These are phyloP conservation scores for Dicrurus megarhynchus DNA, from an alignment of 2,113 vertebrate genomes.

Conservation along the genomic window DNA sequence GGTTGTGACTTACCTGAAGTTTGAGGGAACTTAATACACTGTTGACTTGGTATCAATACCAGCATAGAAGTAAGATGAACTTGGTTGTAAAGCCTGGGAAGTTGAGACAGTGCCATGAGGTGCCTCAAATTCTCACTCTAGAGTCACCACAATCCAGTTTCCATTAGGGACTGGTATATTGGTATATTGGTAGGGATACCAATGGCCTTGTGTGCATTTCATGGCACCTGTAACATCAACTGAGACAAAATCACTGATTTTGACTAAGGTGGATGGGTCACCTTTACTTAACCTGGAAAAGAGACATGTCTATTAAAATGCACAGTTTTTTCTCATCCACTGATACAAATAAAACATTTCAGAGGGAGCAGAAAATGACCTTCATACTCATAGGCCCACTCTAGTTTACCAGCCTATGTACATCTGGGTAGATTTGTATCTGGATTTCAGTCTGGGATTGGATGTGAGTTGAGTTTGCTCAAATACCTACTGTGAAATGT, in stretches of 20 bases:
- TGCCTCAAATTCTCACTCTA: not conserved
- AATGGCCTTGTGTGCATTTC: not conserved
- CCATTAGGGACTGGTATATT: not conserved
- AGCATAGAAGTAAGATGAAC: not conserved
- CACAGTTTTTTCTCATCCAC: not conserved
- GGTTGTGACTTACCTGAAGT: not conserved
- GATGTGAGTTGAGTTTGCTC: not conserved
- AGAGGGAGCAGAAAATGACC: not conserved
- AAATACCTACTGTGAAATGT: not conserved
- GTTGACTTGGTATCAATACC: not conserved
- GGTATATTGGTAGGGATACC: not conserved
- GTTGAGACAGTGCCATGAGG: not conserved
- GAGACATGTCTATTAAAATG: not conserved
- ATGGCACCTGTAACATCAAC: not conserved
- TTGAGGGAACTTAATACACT: not conserved
- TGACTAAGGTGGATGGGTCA: not conserved
- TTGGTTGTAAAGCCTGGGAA: not conserved
- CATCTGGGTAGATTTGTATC: not conserved
- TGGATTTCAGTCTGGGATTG: not conserved
- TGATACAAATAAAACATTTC: not conserved
- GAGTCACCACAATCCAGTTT: not conserved
- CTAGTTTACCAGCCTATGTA: not conserved
- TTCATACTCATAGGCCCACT: not conserved
- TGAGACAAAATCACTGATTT: not conserved
- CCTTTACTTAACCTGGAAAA: not conserved